Evolutionary conservation across 1,140 invertebrate genomes (phyloP), one percentile per base, ranked within the genome.

Genomic region (Calosoma granatense): DNA sequence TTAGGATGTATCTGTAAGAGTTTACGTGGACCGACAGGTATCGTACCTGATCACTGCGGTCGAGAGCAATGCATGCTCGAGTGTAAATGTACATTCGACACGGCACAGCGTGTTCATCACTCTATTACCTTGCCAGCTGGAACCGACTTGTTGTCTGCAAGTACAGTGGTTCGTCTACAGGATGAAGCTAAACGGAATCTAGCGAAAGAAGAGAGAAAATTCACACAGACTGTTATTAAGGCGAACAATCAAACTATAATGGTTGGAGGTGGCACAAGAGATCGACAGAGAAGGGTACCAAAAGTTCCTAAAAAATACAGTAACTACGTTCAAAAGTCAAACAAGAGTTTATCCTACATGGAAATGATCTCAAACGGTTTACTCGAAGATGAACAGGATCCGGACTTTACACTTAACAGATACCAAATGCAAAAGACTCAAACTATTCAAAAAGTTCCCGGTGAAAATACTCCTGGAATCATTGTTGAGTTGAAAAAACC

Each of bases 1-100:
- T 60, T 76, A 6, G 76, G 75, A 1, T 78, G 76, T 59, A 64
- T 78, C 3, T 78, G 76, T 61, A 64, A 66, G n/a, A 75, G 71
- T 59, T 62, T 76, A 12, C 36, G 61, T 51, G 64, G 61, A 41
- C 59, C 59, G 36, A 57, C 61, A 26, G 57, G 61, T 21, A 53
- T 66, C n/a, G 56, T 66, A 2, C 61, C 66, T 14, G 43, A 68
- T 47, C 75, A 77, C 62, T 78, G 76, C 59, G 67, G 70, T 21
- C 62, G 66, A 59, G 43, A 63, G 1, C 59, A 70, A 17, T 78
- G 76, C 57, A 76, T 78, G 69, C 74, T 77, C 53, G 59, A 66
- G 43, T 78, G 76, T 58, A 61, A 53, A 14, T 78, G 76, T 62
- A 60, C 64, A 20, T 58, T 64, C 47, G 51, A 61, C 30, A 60